These are phyloP conservation scores for Ranitomeya imitator DNA, from an alignment of 2,113 vertebrate species.

Conservation along the genomic window DNA sequence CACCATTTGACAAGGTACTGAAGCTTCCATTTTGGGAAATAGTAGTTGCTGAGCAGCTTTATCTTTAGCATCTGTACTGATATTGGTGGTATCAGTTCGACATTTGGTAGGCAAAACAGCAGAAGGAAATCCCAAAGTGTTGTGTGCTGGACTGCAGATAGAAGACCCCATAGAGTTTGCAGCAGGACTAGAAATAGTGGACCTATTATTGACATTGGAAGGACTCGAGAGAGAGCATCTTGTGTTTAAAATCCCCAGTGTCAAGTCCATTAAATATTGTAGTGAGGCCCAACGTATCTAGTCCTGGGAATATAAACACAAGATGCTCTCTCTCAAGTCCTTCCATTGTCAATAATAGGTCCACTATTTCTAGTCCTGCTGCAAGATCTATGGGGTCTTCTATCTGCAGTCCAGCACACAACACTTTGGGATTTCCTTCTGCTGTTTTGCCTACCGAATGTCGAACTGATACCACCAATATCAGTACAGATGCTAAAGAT, in stretches of 20 bases:
- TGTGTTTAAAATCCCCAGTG: conserved; percentile 88
- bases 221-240: conserved; percentile 91
- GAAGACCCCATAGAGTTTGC: conserved; percentile 77
- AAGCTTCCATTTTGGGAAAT: conserved; percentile 92
- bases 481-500: conserved; percentile 82
- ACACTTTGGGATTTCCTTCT: conserved; percentile 69
- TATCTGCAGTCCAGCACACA: conserved; percentile 75
- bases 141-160: conserved; percentile 75
- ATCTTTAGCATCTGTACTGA: conserved; percentile 82
- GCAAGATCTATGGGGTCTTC: conserved; percentile 77
- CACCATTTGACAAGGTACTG: no score
- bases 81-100: conserved; percentile 77
- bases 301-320: conserved; percentile 81
- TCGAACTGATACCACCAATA: conserved; percentile 77
- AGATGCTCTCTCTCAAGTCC: conserved; percentile 91
- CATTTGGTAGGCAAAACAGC: conserved; percentile 72
- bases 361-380: conserved; percentile 76
- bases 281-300: conserved; percentile 84
- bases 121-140: conserved; percentile 69
- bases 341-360: conserved; percentile 79
- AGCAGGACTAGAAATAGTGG: conserved; percentile 76
- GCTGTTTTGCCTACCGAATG: conserved; percentile 72
- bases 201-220: conserved; percentile 79
- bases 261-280: conserved; percentile 82
- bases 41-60: conserved; percentile 82